Base-by-base conservation (phyloP, 2,113 vertebrate species). In the Gobius niger region DNA sequence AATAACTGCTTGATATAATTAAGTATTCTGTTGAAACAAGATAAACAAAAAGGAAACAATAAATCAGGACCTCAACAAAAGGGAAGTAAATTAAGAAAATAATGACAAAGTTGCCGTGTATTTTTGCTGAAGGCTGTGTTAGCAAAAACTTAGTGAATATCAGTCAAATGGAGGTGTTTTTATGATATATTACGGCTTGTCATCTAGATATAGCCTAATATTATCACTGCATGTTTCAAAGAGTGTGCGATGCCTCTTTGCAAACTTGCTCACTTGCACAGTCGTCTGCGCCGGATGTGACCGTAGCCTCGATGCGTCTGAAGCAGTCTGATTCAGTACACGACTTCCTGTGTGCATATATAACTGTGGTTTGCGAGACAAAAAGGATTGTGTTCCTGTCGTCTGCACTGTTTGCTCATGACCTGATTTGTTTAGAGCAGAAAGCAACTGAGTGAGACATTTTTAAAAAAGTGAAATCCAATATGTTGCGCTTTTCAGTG, bases 401-500 rank as follows among this genome's bases (percentile, higher is more conserved):
- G 44, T 44, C 2, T 56, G 42, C 5, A 50, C 10, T 46, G 42
- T 75, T 15, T 80, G 41, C 14, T 44, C 13, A 41, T n/a, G 57
- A 41, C 40, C 57, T 60, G 57, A 60, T 44, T 60, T n/a, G 10
- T 42, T 60, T 40, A 42, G 5, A 60, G 57, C 57, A 60, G 34
- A 42, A 34, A 16, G 10, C 11, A 15, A 13, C 15, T 8, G 14
- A 60, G 40, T 5, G n/a, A 60, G 57, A 41, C 57, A 1, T 9
- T 16, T n/a, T 2, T 3, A 19, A 34, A 44, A n/a, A 60, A 9
- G 42, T 15, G 16, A 5, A 9, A 3, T 44, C 59, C 18, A 89
- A 73, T 68, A 90, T 79, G 84, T 87, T 87, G 87, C 81, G 15
- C 79, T 89, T 91, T 84, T 77, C 77, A 98, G 96, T 86, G 85